Evolutionary conservation across 2,888 invertebrate genomes (phyloP).

Genomic region (Sesamia inferens): DNA sequence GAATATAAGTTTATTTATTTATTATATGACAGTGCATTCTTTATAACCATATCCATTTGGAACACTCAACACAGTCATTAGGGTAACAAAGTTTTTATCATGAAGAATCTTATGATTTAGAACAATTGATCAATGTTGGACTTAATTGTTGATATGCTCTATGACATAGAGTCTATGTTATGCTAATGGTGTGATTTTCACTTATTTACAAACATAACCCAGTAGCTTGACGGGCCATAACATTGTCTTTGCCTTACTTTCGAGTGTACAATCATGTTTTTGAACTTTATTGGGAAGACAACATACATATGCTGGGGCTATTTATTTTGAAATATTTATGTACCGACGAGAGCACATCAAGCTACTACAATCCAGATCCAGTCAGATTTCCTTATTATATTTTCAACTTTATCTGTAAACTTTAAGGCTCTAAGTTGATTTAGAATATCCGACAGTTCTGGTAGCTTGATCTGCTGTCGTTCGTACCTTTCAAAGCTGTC

Average conservation of each 20-base stretch:
- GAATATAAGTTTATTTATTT: too few species aligned
- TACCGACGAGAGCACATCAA: neutral
- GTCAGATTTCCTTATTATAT: too few species aligned
- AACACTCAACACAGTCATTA: neutral
- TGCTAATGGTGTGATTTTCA: neutral
- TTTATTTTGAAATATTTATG: neutral
- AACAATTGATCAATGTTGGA: neutral
- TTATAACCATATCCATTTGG: neutral
- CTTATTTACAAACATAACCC: neutral
- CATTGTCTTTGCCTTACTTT: neutral
- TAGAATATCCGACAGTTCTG: too few species aligned
- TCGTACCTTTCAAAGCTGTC: constrained; percentile 90
- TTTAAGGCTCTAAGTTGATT: too few species aligned
- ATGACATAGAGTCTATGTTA: too few species aligned
- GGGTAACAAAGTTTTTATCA: neutral
- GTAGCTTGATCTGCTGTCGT: too few species aligned
- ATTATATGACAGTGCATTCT: neutral
- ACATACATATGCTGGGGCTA: neutral
- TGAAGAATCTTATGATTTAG: neutral
- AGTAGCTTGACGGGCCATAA: neutral
- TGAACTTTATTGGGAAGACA: constrained; percentile 2
- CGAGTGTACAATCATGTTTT: constrained; percentile 1
- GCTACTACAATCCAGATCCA: too few species aligned
- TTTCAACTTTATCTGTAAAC: too few species aligned
- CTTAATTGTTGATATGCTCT: neutral